Base-by-base conservation (phyloP, 2,113 vertebrate genomes). In the Engystomops pustulosus region DNA sequence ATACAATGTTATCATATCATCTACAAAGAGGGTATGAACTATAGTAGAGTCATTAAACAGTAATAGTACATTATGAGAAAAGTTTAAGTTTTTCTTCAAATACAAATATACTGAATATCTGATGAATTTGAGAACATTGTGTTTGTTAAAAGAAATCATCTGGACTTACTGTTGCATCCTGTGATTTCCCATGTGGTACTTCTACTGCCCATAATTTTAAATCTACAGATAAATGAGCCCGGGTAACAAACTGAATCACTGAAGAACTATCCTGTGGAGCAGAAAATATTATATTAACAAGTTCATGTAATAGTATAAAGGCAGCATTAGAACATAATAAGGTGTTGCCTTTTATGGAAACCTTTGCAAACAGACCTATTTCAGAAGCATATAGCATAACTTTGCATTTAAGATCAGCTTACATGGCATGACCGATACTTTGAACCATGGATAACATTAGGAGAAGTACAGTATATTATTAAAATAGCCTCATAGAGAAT, bases 241-340 rank as follows among this genome's bases (percentile, higher is more conserved):
- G 92, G 14, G 96, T 95, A 90, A 99, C 95, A 78, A 99, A 98
- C 90, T 99, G 98, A 89, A 99, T 96, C 85, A 99, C 95, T 0
- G 98, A 99, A 1, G 96, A 97, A 78, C 95, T 98, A 81, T 99
- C 98, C 98, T 99, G 90, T 79, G 53, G 85, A 87, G 44, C 75
- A 87, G 83, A 78, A 34, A 10, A 77, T 15, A 76, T 75, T 10
- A 51, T 51, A 76, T 38, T 36, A 17, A 65, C 32, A 7, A 32
- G 27, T 17, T 32, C 32, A 32, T 9, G 18, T 65, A 6, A 65
- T 18, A 32, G 15, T 67, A 32, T 30, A 65, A 2, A 65, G 8
- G 60, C 5, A 65, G 34, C 6, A 18, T 34, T 5, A 34, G 60
- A 17, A 34, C 60, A 30, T 34, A 0, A 17, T 65, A 14, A 65